Conservation (phyloP, 2,797 vertebrate species). For the Mormyrus proboscirostris region DNA sequence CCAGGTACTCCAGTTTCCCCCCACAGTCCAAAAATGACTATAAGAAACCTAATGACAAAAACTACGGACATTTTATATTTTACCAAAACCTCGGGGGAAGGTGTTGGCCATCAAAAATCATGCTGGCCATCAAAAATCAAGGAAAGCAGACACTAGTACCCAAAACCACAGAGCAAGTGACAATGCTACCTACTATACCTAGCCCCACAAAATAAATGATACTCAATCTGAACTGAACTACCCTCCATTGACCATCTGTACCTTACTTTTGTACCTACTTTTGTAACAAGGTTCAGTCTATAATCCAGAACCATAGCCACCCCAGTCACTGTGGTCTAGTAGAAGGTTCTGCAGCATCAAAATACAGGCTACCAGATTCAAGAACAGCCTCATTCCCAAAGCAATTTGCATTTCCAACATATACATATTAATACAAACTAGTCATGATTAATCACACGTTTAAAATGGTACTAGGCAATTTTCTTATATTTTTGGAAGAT, state of each 20-base stretch:
- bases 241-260: not conserved
- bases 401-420: not conserved
- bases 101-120: too few relatives aligned
- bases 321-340: not conserved
- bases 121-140: too few relatives aligned
- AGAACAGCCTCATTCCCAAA: not conserved
- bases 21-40: not conserved
- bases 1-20: not conserved
- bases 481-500: not conserved
- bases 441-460: not conserved
- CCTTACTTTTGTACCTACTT: not conserved
- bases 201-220: not conserved
- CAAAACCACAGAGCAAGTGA: not conserved
- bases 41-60: not conserved
- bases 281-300: not conserved
- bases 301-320: not conserved
- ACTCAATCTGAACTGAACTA: not conserved
- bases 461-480: not conserved
- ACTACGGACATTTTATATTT: not conserved
- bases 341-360: not conserved
- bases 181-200: not conserved
- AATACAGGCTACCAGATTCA: not conserved
- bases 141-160: too few relatives aligned
- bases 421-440: not conserved
- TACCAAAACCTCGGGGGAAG: too few relatives aligned